Percentiles rank a stretch among this genome's conserved stretches.
Evolutionary conservation across 2,113 vertebrate genomes (phyloP).

Genomic region (Nestor notabilis): DNA sequence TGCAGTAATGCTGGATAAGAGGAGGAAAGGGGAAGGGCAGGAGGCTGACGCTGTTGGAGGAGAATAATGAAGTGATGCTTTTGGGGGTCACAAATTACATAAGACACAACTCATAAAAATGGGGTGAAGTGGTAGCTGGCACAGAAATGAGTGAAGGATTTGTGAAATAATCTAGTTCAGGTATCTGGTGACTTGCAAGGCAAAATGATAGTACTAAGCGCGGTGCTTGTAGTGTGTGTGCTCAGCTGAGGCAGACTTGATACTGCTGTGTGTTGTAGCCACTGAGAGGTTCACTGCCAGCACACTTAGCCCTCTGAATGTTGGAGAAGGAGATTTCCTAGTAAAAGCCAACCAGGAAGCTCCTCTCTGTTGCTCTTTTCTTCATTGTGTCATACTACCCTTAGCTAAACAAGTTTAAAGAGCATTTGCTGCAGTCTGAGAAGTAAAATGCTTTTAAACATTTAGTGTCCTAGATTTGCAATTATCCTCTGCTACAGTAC

Average conservation of each 20-base stretch:
- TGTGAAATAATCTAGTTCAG: neutral
- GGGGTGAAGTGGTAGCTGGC: neutral
- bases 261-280: neutral
- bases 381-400: neutral
- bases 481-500: constrained; percentile 45
- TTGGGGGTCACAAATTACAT: neutral
- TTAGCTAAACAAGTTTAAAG: neutral
- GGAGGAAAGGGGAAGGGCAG: neutral
- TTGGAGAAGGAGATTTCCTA: neutral
- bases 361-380: neutral
- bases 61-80: neutral
- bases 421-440: neutral
- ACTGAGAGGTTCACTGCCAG: neutral
- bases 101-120: neutral
- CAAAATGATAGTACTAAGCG: neutral
- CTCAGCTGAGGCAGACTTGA: neutral
- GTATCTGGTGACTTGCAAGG: neutral
- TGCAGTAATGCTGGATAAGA: neutral
- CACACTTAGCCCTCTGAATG: neutral
- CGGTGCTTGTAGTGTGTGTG: neutral
- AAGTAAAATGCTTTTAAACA: constrained; percentile 11
- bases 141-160: neutral
- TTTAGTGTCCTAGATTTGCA: constrained; percentile 65
- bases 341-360: neutral
- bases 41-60: neutral